A percentile compares a stretch with the other conserved stretches of the same genome.
phyloP scores from a whole-genome alignment of 2,797 vertebrate genomes.

The Lemur catta region DNA sequence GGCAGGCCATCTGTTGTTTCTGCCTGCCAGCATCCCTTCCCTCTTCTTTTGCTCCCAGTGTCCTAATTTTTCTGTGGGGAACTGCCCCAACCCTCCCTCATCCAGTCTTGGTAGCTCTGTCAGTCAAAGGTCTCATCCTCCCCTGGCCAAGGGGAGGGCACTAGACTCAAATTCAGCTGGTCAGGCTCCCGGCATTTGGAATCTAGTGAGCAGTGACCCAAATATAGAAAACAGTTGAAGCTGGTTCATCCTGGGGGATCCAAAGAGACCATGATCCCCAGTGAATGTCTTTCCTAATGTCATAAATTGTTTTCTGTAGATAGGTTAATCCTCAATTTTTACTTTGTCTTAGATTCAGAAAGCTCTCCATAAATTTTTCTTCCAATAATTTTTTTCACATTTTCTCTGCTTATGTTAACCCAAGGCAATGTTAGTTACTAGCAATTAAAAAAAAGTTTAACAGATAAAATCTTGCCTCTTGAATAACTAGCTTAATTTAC shows the following conservation, averaged over 20 bases:
- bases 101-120: neutral
- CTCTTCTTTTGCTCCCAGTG: neutral
- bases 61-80: constrained; percentile 16
- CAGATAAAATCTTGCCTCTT: constrained; percentile 47
- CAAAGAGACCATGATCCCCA: neutral
- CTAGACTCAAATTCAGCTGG: neutral
- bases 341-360: constrained; percentile 22
- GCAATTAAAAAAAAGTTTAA: constrained; percentile 27
- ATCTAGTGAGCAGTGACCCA: neutral
- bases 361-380: neutral
- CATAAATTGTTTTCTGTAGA: neutral
- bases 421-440: constrained; percentile 2
- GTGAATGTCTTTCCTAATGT: neutral
- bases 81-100: neutral
- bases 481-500: constrained; percentile 31
- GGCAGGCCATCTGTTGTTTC: neutral
- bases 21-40: neutral
- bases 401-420: neutral
- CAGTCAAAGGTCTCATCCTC: neutral
- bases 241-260: neutral
- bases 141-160: neutral
- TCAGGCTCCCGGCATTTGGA: neutral
- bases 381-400: neutral
- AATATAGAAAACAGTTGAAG: neutral
- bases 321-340: neutral